phyloP scores from a whole-genome alignment of 2,888 invertebrate genomes.

The Mimas tiliae region DNA sequence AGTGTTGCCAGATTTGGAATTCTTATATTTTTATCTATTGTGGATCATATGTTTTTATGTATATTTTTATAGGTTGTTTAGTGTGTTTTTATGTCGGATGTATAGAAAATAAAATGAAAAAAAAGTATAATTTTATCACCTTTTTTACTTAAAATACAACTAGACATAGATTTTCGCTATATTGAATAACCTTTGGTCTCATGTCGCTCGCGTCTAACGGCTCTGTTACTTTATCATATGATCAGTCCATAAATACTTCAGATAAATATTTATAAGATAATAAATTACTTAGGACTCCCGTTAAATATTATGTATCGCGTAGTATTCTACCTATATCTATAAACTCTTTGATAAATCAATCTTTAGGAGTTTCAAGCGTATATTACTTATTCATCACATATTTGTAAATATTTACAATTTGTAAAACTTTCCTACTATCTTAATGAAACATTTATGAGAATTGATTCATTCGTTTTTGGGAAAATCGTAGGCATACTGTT shows the following conservation, averaged over 20 bases:
- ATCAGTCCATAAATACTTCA: constrained; percentile 13
- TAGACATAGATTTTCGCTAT: background rate
- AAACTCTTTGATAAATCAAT: too few species aligned
- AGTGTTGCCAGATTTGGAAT: constrained; percentile 4
- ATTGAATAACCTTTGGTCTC: background rate
- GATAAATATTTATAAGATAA: constrained; percentile 21
- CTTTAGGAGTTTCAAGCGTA: too few species aligned
- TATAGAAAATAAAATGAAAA: background rate
- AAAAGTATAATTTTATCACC: background rate
- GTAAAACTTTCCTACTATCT: too few species aligned
- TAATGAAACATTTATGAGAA: too few species aligned
- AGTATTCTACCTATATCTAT: background rate
- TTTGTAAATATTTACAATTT: too few species aligned
- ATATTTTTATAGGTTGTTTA: background rate
- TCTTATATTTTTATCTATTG: background rate
- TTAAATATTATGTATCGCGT: background rate
- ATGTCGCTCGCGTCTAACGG: background rate
- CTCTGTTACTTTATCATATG: background rate
- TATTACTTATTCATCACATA: too few species aligned
- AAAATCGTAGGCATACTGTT: too few species aligned
- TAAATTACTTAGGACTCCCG: background rate
- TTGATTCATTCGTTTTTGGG: too few species aligned
- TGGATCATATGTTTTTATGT: background rate
- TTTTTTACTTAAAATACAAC: background rate
- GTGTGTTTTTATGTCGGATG: background rate